Percentiles rank a stretch among this genome's conserved stretches.
Evolutionary conservation across 2,113 vertebrate species (phyloP).

Genomic region (Rhea pennata): DNA sequence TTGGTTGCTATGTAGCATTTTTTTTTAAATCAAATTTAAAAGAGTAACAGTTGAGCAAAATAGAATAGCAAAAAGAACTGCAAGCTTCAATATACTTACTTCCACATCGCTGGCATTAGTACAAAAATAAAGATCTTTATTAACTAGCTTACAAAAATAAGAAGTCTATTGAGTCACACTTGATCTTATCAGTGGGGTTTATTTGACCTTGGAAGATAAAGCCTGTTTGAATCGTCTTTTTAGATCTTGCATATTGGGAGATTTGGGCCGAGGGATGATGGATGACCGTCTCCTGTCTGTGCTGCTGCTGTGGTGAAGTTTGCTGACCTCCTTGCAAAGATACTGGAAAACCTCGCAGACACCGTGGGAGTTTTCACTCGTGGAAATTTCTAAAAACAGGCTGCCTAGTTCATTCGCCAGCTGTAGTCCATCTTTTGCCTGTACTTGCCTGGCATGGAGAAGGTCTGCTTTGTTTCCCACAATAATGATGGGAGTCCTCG

Average conservation of each 20-base stretch:
- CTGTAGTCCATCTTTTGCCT: constrained; percentile 75
- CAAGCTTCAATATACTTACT: constrained; percentile 32
- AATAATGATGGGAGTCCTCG: constrained; percentile 77
- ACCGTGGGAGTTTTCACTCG: constrained; percentile 80
- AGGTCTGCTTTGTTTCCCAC: constrained; percentile 86
- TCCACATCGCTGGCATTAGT: constrained; percentile 58
- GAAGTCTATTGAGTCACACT: constrained; percentile 44
- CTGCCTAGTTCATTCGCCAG: constrained; percentile 81
- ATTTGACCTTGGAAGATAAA: constrained; percentile 82
- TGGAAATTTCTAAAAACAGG: constrained; percentile 83
- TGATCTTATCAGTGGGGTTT: neutral
- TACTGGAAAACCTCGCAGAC: constrained; percentile 83
- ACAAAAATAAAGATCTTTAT: constrained; percentile 82
- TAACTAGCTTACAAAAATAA: constrained; percentile 68
- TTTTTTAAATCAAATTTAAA: neutral
- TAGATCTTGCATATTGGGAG: constrained; percentile 86
- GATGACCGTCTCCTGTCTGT: constrained; percentile 70
- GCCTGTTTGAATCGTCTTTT: constrained; percentile 87
- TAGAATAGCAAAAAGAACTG: neutral
- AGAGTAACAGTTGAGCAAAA: neutral
- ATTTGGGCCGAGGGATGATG: constrained; percentile 81
- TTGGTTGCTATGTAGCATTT: neutral
- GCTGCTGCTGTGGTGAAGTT: constrained; percentile 67
- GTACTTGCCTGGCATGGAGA: constrained; percentile 79
- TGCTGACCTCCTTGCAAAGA: constrained; percentile 83